Evolutionary conservation across 2,888 invertebrate species (phyloP).

Genomic region (Lasioglossum marginatum): DNA sequence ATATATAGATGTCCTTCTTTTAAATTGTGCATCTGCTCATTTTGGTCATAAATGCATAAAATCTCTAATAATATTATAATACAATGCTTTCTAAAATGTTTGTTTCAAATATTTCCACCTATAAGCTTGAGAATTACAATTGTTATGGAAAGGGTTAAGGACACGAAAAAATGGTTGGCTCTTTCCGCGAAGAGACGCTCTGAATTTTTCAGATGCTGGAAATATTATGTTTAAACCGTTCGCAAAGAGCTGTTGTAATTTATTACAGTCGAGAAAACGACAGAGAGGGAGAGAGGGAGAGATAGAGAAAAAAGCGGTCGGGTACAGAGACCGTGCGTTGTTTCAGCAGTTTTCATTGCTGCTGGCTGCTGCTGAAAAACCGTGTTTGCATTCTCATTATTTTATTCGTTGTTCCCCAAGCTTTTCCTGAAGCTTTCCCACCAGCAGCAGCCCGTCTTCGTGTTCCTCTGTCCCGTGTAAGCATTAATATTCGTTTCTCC

Average conservation of each 20-base stretch:
- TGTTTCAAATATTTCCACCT: too few relatives aligned
- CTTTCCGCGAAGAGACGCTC: not conserved
- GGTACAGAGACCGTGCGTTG: slow-evolving; percentile 13
- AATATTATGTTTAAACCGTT: slow-evolving; percentile 14
- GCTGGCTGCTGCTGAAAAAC: slow-evolving; percentile 34
- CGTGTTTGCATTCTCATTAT: slow-evolving; percentile 47
- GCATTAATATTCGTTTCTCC: slow-evolving; percentile 25
- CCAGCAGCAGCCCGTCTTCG: not conserved
- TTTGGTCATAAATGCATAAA: too few relatives aligned
- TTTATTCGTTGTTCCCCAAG: slow-evolving; percentile 2
- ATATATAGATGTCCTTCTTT: too few relatives aligned
- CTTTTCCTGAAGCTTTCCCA: slow-evolving; percentile 3
- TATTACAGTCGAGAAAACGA: not conserved
- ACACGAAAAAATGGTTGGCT: not conserved
- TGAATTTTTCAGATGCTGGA: not conserved
- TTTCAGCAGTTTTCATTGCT: slow-evolving; percentile 32
- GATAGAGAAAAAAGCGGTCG: not conserved
- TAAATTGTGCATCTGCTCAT: too few relatives aligned
- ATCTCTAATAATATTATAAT: too few relatives aligned
- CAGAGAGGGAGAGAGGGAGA: not conserved
- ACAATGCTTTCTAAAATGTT: too few relatives aligned
- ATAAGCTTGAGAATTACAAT: not conserved
- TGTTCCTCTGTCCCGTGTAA: slow-evolving; percentile 12
- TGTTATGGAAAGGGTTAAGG: not conserved
- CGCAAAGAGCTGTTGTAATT: slow-evolving; percentile 16